These are phyloP conservation scores for Cathartes aura DNA, from an alignment of 2,113 vertebrate species.

Conservation along the genomic window DNA sequence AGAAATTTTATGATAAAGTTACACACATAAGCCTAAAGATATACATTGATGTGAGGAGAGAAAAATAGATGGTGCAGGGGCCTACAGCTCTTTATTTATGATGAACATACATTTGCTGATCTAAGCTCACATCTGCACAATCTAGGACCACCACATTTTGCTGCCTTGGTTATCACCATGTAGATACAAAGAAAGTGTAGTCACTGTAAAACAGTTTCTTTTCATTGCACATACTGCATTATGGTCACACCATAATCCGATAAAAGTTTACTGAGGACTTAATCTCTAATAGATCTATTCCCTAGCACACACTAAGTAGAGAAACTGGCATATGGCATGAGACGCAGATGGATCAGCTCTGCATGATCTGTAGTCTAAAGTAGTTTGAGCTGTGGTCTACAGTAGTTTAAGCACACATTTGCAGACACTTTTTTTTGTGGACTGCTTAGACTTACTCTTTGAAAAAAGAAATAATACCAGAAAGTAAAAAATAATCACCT, in stretches of 20 bases:
- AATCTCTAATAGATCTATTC: background rate
- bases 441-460: background rate
- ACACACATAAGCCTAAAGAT: background rate
- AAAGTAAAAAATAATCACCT: background rate
- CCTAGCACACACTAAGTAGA: background rate
- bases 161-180: background rate
- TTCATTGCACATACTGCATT: background rate
- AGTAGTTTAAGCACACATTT: background rate
- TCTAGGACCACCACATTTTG: background rate
- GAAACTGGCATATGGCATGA: background rate
- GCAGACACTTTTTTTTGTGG: background rate
- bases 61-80: background rate
- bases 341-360: background rate
- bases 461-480: background rate
- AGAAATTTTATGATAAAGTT: background rate
- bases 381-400: background rate
- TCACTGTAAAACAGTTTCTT: background rate
- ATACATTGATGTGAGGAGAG: background rate
- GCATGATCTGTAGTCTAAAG: background rate
- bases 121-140: background rate
- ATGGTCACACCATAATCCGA: background rate
- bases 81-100: background rate
- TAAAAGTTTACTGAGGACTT: slow-evolving; percentile 16
- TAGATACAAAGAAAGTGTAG: background rate
- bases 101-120: background rate